Conservation (phyloP, 2,113 vertebrate genomes). For the Rhinolophus sinicus region DNA sequence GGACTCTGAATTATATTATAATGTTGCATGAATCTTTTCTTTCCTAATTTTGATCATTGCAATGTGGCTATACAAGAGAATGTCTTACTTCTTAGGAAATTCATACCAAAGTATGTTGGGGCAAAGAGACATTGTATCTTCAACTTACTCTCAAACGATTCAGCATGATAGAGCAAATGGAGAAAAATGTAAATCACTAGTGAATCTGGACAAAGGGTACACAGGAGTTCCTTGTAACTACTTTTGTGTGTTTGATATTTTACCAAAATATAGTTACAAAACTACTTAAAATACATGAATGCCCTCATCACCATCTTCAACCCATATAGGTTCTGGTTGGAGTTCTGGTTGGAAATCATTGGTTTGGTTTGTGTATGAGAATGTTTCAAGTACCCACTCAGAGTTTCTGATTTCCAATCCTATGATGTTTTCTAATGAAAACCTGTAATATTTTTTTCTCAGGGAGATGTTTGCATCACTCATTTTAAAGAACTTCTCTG, state of each 20-base stretch:
- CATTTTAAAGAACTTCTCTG: background rate
- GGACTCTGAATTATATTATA: background rate
- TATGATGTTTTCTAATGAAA: background rate
- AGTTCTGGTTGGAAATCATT: background rate
- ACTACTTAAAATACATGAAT: background rate
- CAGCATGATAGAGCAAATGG: background rate
- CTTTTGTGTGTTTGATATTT: conserved; percentile 5
- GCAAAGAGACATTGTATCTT: background rate
- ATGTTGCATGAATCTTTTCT: background rate
- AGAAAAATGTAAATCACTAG: background rate
- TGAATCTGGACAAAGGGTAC: background rate
- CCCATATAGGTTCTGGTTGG: background rate
- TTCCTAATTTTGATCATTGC: background rate
- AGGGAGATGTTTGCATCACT: background rate
- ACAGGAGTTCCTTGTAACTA: background rate
- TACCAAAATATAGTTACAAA: background rate
- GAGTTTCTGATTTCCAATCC: background rate
- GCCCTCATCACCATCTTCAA: background rate
- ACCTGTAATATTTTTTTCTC: background rate
- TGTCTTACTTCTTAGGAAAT: background rate
- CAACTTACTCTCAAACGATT: background rate
- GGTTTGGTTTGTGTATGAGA: background rate
- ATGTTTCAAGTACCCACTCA: background rate
- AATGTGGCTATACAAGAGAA: background rate
- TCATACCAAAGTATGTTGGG: background rate